phyloP scores from a whole-genome alignment of 2,888 invertebrate genomes.

The Dascillus cervinus region DNA sequence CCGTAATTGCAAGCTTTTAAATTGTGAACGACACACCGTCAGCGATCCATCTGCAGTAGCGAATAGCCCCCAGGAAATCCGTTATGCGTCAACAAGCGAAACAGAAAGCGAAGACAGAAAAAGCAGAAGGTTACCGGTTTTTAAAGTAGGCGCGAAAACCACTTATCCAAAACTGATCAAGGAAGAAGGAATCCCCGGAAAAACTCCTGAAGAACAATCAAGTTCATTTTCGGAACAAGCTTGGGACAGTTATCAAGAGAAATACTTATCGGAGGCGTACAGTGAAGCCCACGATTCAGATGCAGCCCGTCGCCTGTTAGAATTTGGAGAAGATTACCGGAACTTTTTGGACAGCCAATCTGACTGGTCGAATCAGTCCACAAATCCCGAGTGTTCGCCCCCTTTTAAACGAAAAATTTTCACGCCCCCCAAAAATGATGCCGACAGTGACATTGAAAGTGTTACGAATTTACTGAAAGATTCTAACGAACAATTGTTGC shows the following conservation, averaged over 20 bases:
- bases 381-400: constrained; percentile 47
- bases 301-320: constrained; percentile 70
- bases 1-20: no score
- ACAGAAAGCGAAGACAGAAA: constrained; percentile 57
- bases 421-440: constrained; percentile 28
- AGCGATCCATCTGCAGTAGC: constrained; percentile 58
- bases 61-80: constrained; percentile 45
- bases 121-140: constrained; percentile 47
- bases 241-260: constrained; percentile 95
- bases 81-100: constrained; percentile 55
- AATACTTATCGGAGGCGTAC: constrained; percentile 85
- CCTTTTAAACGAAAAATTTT: constrained; percentile 34
- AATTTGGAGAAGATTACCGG: constrained; percentile 87
- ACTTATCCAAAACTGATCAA: constrained; percentile 34
- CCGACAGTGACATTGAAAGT: constrained; percentile 38
- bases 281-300: constrained; percentile 83
- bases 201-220: constrained; percentile 64
- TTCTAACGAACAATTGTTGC: constrained; percentile 34
- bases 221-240: constrained; percentile 86
- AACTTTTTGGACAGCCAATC: constrained; percentile 85
- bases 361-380: constrained; percentile 75
- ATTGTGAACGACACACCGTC: constrained; percentile 51
- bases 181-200: constrained; percentile 49
- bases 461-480: constrained; percentile 35
- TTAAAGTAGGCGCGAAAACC: constrained; percentile 54